These are phyloP conservation scores for Pseudorhombus dupliciocellatus DNA, from an alignment of 2,113 vertebrate species.

Conservation along the genomic window DNA sequence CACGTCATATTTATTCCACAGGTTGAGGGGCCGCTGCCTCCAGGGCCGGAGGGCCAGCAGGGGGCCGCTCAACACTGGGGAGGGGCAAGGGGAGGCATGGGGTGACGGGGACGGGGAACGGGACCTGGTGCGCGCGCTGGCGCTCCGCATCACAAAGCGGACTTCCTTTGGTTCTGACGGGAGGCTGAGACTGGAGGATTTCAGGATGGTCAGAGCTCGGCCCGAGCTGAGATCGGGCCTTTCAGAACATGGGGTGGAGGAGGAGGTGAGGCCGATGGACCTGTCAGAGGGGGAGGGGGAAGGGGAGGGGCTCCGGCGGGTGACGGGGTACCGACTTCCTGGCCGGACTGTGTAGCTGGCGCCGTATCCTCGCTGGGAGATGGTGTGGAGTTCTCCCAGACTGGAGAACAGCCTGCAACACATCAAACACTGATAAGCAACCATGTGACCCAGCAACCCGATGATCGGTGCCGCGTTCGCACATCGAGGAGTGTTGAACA, in stretches of 20 bases:
- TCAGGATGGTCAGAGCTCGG: constrained; percentile 89
- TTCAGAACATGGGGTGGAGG: constrained; percentile 58
- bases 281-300: constrained; percentile 88
- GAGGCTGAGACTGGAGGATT: constrained; percentile 97
- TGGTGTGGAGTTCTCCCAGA: constrained; percentile 96
- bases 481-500: too few relatives aligned
- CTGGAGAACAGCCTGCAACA: constrained; percentile 95
- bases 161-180: constrained; percentile 98
- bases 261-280: constrained; percentile 82
- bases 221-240: constrained; percentile 73
- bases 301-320: constrained; percentile 92
- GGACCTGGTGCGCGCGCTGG: constrained; percentile 93
- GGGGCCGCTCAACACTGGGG: constrained; percentile 85
- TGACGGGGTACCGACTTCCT: constrained; percentile 93
- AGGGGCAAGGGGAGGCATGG: constrained; percentile 86
- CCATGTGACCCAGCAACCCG: too few relatives aligned
- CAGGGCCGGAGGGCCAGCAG: constrained; percentile 90
- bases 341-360: constrained; percentile 94
- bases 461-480: too few relatives aligned
- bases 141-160: constrained; percentile 95
- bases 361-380: constrained; percentile 93
- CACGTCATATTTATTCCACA: constrained; percentile 98
- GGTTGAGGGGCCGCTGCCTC: constrained; percentile 93
- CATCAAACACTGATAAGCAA: too few relatives aligned
- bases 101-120: constrained; percentile 93